Percentiles rank a stretch among this genome's conserved stretches.
phyloP scores from a whole-genome alignment of 2,888 invertebrate genomes.

The Molanna angustata region DNA sequence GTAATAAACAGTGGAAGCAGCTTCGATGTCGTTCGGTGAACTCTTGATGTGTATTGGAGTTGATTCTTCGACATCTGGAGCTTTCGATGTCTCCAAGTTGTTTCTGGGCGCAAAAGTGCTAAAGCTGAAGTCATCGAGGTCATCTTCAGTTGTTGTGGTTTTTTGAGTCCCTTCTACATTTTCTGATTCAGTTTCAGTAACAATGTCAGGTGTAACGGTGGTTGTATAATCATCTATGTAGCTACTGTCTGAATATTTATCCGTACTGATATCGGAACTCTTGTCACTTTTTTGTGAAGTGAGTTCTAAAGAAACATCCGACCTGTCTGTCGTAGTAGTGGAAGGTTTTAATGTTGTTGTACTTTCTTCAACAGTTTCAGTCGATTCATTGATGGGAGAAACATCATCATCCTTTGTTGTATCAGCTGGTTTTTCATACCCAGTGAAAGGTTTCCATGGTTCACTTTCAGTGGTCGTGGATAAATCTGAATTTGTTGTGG shows the following conservation, averaged over 20 bases:
- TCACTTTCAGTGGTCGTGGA: neutral
- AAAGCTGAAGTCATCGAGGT: constrained; percentile 23
- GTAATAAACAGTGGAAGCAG: constrained; percentile 26
- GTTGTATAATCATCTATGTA: constrained; percentile 14
- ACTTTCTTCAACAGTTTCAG: neutral
- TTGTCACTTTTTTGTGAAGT: no score
- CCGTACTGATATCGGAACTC: no score
- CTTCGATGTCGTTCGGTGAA: constrained; percentile 18
- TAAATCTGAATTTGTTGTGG: neutral
- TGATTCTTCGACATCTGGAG: constrained; percentile 13
- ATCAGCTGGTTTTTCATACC: neutral
- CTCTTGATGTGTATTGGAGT: constrained; percentile 12
- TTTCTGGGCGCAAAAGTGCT: constrained; percentile 32
- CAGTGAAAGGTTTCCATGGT: neutral
- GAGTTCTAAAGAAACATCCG: no score
- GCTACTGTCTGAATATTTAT: no score
- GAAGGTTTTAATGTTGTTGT: no score
- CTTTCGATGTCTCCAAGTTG: constrained; percentile 31
- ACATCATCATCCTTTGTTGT: neutral
- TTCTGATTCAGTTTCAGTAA: neutral
- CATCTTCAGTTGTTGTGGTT: constrained; percentile 27
- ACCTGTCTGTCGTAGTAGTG: no score
- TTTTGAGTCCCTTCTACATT: constrained; percentile 26
- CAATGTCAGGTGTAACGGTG: neutral
- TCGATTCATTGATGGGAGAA: neutral